Evolutionary conservation across 2,888 invertebrate species (phyloP), one percentile per base, ranked within the genome.

Genomic region (Flexamia atlantica): DNA sequence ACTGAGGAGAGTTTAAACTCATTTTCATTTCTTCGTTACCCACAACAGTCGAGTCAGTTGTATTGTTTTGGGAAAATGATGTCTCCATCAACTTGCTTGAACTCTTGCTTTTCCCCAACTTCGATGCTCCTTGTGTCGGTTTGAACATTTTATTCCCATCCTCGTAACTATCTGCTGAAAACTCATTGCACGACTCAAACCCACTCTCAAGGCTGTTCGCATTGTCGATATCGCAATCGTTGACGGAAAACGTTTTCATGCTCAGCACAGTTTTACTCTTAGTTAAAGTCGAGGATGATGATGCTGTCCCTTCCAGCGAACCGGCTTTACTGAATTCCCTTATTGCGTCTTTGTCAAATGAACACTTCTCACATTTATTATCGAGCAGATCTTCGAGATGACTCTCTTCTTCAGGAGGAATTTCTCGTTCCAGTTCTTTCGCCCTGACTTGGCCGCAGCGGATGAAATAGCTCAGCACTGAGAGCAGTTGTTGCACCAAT

Each of bases 391-490:
- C 42, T 23, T 68, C 32, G 3, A 82, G 46, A 10, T 14, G 46
- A 14, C 50, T 64, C 28, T 81, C 68, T 32, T 82, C 82, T 12
- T 50, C 53, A 0, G 46, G 28, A 14, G 32, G 36, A 1, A 50
- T 30, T 30, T 82, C 82, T 32, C 68, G 23, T 14, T 82, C 32
- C 9, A 23, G 50, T 0, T 82, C 70, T 32, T 20, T 70, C 25
- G 53, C 36, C 28, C 28, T 50, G 14, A 84, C 81, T 3, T 76
- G 74, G 20, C 84, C 82, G 32, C 84, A 84, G 25, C 84, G 81
- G 9, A 84, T 82, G 30, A 84, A 84, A 30, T 84, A 84, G 46
- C 81, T 82, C 5, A 84, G 76, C 5, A 84, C 40, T 2, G 82
- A 84, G 10, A 84, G 64, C 10, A 84, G n/a, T 76, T 84, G 72